Evolutionary conservation across 2,797 vertebrate species (phyloP).

Genomic region (Chrysocyon brachyurus): DNA sequence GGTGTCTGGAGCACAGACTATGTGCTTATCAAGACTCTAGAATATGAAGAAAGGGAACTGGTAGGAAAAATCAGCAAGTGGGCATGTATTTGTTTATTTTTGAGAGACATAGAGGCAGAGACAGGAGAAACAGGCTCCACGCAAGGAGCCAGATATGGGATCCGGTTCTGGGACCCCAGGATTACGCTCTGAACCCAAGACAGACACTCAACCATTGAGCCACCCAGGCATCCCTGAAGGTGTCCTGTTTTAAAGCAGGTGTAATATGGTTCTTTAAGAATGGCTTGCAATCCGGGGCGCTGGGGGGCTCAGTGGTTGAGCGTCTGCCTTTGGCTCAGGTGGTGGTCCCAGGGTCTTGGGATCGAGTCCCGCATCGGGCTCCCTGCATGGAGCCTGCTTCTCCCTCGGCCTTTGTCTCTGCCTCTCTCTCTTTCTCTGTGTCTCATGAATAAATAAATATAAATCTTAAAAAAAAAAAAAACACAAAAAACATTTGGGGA

Average conservation of each 20-base stretch:
- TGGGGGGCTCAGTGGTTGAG: not conserved
- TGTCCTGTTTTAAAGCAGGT: not conserved
- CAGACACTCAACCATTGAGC: too few relatives aligned
- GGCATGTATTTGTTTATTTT: too few relatives aligned
- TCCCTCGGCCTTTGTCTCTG: not conserved
- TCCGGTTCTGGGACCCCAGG: too few relatives aligned
- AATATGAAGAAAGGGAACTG: not conserved
- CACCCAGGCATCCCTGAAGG: not conserved
- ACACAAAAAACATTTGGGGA: too few relatives aligned
- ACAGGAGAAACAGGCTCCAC: too few relatives aligned
- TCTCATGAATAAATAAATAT: not conserved
- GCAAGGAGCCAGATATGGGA: too few relatives aligned
- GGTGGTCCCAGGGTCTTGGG: not conserved
- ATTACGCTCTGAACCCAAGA: too few relatives aligned
- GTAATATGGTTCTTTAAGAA: not conserved
- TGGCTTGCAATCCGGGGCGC: not conserved
- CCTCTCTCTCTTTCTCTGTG: not conserved
- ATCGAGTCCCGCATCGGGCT: not conserved
- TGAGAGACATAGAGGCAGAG: too few relatives aligned
- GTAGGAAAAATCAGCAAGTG: not conserved
- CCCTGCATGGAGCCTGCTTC: not conserved
- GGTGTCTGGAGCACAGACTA: not conserved
- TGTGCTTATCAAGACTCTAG: not conserved
- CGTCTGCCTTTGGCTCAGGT: not conserved
- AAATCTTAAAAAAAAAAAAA: not conserved